Evolutionary conservation across 2,113 vertebrate genomes (phyloP).

Genomic region (Oryzias celebensis): DNA sequence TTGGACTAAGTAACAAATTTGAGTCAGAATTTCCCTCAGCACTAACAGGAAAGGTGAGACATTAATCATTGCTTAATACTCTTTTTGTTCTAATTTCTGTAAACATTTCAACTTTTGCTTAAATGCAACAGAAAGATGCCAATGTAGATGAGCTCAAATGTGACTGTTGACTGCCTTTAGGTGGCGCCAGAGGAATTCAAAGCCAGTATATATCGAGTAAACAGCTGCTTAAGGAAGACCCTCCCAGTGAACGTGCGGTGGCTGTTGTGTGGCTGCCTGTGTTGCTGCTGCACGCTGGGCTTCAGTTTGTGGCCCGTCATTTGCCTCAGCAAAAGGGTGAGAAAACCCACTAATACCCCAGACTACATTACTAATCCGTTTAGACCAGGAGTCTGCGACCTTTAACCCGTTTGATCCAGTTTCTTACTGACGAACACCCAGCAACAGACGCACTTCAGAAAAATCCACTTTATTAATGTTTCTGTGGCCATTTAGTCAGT

Average conservation of each 20-base stretch:
- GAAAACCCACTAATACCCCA: conserved; percentile 19
- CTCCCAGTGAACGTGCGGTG: conserved; percentile 97
- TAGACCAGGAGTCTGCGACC: no score
- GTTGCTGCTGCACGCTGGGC: conserved; percentile 98
- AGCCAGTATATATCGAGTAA: conserved; percentile 95
- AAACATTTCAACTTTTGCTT: background rate
- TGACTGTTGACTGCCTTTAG: conserved; percentile 61
- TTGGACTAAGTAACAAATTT: conserved; percentile 99
- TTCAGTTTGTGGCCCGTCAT: conserved; percentile 99
- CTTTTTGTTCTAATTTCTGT: no score
- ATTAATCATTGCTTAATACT: no score
- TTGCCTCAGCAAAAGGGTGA: conserved; percentile 99
- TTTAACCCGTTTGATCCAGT: no score
- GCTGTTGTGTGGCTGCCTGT: conserved; percentile 97
- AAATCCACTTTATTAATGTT: no score
- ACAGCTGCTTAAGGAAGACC: conserved; percentile 96
- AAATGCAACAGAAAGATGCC: background rate
- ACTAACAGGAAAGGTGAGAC: conserved; percentile 95
- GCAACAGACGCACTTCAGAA: no score
- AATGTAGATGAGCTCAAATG: background rate
- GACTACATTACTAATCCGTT: no score
- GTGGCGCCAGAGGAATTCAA: conserved; percentile 98
- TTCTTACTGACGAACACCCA: no score
- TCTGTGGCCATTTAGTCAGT: no score
- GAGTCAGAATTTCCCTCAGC: conserved; percentile 98